Conservation (phyloP, 2,797 vertebrate species). For the Bryconaethiops microstoma region DNA sequence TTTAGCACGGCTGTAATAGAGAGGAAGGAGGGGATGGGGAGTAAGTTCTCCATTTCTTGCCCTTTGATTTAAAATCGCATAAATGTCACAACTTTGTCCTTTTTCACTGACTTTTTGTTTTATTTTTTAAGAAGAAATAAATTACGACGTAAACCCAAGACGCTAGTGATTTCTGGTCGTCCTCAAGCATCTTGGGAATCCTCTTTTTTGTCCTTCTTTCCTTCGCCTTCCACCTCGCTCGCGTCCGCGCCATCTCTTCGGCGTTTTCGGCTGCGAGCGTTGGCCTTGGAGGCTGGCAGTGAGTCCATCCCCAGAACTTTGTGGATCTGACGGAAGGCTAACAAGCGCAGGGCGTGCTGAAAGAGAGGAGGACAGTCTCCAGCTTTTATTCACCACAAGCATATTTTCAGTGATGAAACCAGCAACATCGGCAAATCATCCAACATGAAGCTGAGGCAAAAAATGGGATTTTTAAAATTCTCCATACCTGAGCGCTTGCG, state of each 20-base stretch:
- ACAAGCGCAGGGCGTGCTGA: slow-evolving; percentile 78
- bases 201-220: slow-evolving; percentile 73
- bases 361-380: neutral
- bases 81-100: slow-evolving; percentile 28
- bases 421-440: too few species aligned
- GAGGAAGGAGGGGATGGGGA: slow-evolving; percentile 27
- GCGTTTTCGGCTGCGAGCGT: slow-evolving; percentile 77
- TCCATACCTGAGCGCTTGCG: slow-evolving; percentile 80
- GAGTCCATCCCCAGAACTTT: slow-evolving; percentile 79
- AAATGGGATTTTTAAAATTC: too few species aligned
- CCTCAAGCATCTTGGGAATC: slow-evolving; percentile 64
- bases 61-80: neutral
- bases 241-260: slow-evolving; percentile 63
- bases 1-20: slow-evolving; percentile 27
- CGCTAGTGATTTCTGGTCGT: slow-evolving; percentile 14
- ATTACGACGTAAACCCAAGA: neutral
- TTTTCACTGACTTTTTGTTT: slow-evolving; percentile 57
- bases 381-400: neutral
- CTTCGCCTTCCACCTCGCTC: slow-evolving; percentile 67
- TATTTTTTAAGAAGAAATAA: slow-evolving; percentile 36
- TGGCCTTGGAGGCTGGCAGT: slow-evolving; percentile 69
- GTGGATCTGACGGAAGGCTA: slow-evolving; percentile 82
- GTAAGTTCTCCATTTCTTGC: slow-evolving; percentile 29
- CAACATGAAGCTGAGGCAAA: too few species aligned
- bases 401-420: neutral